Evolutionary conservation across 2,888 invertebrate genomes (phyloP), one percentile per base, ranked within the genome.

Genomic region (Ectemnius continuus): DNA sequence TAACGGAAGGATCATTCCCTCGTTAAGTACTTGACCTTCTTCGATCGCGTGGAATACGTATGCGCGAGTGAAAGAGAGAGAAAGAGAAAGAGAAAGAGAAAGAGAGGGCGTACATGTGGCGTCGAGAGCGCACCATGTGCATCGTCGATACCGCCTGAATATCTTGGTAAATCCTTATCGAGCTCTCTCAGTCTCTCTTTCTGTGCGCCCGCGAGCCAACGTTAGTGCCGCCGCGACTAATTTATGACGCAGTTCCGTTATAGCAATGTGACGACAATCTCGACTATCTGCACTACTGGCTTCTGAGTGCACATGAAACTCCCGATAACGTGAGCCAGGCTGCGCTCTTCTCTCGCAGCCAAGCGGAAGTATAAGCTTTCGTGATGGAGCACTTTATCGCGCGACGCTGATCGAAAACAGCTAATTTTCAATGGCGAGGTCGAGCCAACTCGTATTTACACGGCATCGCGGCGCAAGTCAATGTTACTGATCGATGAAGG

Each of bases 161-260:
- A 36, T 36, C 36, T 61, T 56, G 67, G 68, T 59, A 62, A 67
- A 78, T 66, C 78, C 74, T 71, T 78, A 52, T 74, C 78, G 61
- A 11, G 46, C 67, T 68, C 67, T 63, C 67, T 36, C 36, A 8
- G 8, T 36, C 36, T 36, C 36, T 36, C 36, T 36, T 11, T 36
- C 36, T 36, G 36, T 11, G 36, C 36, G 36, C 36, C 36, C 36
- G 36, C 36, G 4, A 2, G 36, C 36, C 36, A 36, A 36, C 11
- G 36, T 36, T 36, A 65, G 65, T 47, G 48, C 11, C 23, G 11
- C 63, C 58, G 58, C 68, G 26, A 65, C n/a, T 71, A 67, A 75
- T 79, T 78, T 78, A 78, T 72, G 72, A 78, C 74, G 78, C 61
- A 67, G 78, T 77, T 77, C 78, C 74, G 78, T 77, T 78, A 78